Base-by-base conservation (phyloP, 2,113 vertebrate species). In the Phalacrocorax carbo region DNA sequence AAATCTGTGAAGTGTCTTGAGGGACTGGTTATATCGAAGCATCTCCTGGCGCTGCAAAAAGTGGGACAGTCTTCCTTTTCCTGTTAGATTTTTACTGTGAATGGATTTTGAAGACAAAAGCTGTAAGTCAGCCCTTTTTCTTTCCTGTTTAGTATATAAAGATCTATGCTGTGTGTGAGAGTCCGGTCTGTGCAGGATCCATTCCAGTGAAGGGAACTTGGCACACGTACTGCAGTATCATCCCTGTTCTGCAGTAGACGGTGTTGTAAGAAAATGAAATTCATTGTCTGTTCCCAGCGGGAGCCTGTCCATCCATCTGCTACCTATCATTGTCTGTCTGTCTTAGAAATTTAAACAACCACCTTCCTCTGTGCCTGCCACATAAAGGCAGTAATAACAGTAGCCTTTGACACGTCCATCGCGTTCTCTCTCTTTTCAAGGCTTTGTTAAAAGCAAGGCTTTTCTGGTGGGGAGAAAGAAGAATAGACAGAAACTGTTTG, bases 181-280 rank as follows among this genome's bases (percentile, higher is more conserved):
- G 75, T 54, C 84, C 2, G 5, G 49, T 85, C 85, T 82, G 85
- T 90, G 87, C 82, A 94, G 78, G 54, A 90, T 94, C 75, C 75
- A 27, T 93, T 73, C 79, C 82, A 49, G 82, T 2, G 42, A 95
- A 85, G 75, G 92, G 58, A 90, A 77, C 78, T 92, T 97, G 96
- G 94, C 96, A 90, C 75, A 62, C 13, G 5, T 46, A 93, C 93
- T 96, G 96, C 94, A 95, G 90, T 54, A 95, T 96, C 96, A 96
- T 96, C 46, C 75, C 71, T 5, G 2, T 82, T 92, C 93, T 95
- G 92, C 96, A 86, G 94, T 52, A 95, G 86, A 89, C 57, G 3
- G 78, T 85, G 87, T 93, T 94, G 65, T 84, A 93, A 88, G 84
- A 86, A 96, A 96, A 95, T 80, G 49, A 93, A 94, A 93, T 92